These are phyloP conservation scores for Papio anubis DNA, from an alignment of 2,113 vertebrate species.

Conservation along the genomic window DNA sequence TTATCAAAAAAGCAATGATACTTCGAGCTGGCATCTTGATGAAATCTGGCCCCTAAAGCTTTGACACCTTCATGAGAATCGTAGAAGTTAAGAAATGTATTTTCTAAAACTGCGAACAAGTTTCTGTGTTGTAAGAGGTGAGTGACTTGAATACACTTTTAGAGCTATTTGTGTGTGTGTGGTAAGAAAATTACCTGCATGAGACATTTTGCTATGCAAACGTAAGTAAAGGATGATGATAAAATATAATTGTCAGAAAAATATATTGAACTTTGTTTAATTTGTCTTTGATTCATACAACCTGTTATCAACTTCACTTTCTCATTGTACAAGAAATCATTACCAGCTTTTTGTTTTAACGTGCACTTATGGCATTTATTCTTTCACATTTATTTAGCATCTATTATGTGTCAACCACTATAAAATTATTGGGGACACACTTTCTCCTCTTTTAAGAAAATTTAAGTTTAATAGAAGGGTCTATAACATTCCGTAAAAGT, in stretches of 20 bases:
- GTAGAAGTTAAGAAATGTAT: neutral
- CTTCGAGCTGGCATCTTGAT: neutral
- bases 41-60: neutral
- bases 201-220: neutral
- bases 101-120: neutral
- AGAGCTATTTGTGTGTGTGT: neutral
- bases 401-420: neutral
- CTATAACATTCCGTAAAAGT: neutral
- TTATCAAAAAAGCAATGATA: neutral
- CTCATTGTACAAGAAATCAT: neutral
- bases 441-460: neutral
- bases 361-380: neutral
- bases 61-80: neutral
- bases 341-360: neutral
- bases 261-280: neutral
- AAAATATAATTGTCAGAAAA: conserved; percentile 32
- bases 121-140: neutral
- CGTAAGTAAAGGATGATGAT: neutral
- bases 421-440: neutral
- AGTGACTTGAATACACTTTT: neutral
- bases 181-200: neutral
- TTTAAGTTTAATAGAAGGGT: neutral
- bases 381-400: neutral
- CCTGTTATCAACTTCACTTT: neutral
- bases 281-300: neutral